Conservation (phyloP, 2,113 vertebrate species). For the Notothenia coriiceps region DNA sequence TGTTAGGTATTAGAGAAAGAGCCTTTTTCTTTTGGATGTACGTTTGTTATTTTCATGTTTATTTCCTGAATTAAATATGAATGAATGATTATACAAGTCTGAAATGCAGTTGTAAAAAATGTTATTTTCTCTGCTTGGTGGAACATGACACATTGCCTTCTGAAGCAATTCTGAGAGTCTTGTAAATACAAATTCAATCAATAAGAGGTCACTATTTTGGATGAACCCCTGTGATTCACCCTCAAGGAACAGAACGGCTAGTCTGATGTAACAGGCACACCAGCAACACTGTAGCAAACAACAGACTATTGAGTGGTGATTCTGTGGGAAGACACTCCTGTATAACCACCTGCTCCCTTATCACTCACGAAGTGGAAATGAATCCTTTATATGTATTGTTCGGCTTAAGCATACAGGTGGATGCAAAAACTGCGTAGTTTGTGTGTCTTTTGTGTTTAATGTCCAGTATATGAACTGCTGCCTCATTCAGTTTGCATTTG, state of each 20-base stretch:
- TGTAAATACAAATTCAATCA: no score
- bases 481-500: slow-evolving; percentile 3
- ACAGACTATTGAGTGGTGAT: background rate
- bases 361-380: slow-evolving; percentile 63
- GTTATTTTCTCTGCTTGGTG: background rate
- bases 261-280: background rate
- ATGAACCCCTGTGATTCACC: background rate
- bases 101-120: background rate
- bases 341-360: slow-evolving; percentile 55
- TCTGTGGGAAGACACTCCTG: slow-evolving; percentile 26
- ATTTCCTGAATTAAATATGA: slow-evolving; percentile 13
- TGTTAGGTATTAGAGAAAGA: slow-evolving; percentile 19
- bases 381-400: slow-evolving; percentile 18
- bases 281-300: background rate
- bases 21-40: background rate
- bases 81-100: background rate
- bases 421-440: background rate
- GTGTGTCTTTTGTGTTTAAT: slow-evolving; percentile 19
- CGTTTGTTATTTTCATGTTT: slow-evolving; percentile 24
- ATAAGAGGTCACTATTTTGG: no score
- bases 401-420: background rate
- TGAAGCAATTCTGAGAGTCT: no score
- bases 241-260: background rate
- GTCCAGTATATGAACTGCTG: background rate
- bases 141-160: no score